These are phyloP conservation scores for Cotesia typhae DNA, from an alignment of 1,140 invertebrate genomes.

Conservation along the genomic window DNA sequence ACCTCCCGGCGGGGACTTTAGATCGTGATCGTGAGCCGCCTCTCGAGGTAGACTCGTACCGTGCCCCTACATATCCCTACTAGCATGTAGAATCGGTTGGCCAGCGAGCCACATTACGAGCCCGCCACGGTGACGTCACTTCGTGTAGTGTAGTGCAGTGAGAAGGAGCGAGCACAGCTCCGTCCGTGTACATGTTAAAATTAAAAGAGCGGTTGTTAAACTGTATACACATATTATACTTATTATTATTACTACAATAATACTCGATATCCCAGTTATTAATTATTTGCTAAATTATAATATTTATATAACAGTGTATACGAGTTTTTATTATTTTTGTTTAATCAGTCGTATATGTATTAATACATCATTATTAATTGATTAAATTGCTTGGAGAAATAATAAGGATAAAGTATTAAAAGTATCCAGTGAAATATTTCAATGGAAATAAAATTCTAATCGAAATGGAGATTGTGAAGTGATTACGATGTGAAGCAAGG, in stretches of 20 bases:
- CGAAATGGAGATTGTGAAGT: too few relatives aligned
- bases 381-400: too few relatives aligned
- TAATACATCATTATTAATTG: too few relatives aligned
- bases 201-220: conserved; percentile 35
- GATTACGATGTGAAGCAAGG: too few relatives aligned
- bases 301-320: conserved; percentile 21
- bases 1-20: conserved; percentile 42
- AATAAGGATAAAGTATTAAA: too few relatives aligned
- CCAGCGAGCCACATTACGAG: conserved; percentile 60
- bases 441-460: too few relatives aligned
- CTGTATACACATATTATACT: conserved; percentile 20
- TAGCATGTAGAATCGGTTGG: conserved; percentile 43
- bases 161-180: conserved; percentile 61
- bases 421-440: too few relatives aligned
- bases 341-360: too few relatives aligned
- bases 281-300: neutral
- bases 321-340: neutral
- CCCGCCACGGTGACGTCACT: conserved; percentile 69
- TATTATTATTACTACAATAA: neutral
- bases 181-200: conserved; percentile 52
- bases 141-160: conserved; percentile 67
- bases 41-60: conserved; percentile 56
- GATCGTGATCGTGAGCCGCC: conserved; percentile 48
- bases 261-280: neutral
- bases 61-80: conserved; percentile 54